These are phyloP conservation scores for Lumbricus terrestris DNA, from an alignment of 2,888 invertebrate species.

Conservation along the genomic window DNA sequence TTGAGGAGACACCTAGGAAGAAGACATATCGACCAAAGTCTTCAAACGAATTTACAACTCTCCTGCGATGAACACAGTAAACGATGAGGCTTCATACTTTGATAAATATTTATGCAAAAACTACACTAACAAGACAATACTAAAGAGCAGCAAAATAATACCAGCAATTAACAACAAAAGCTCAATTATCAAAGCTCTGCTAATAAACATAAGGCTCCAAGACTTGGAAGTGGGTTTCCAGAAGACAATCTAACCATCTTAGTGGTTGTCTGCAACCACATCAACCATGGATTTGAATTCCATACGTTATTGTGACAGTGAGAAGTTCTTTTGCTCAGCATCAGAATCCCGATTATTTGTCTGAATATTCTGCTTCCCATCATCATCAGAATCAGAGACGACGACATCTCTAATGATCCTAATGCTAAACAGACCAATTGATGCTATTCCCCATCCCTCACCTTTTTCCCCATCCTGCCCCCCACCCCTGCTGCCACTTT, in stretches of 20 bases:
- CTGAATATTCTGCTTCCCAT: neutral
- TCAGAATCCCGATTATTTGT: neutral
- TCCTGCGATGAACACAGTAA: neutral
- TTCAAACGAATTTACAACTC: neutral
- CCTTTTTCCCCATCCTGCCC: neutral
- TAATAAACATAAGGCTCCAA: neutral
- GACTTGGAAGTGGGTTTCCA: neutral
- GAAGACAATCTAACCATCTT: neutral
- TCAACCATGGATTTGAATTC: neutral
- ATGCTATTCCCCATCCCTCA: too few species aligned
- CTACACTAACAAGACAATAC: neutral
- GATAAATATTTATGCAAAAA: neutral
- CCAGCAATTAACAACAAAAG: neutral
- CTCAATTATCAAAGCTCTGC: neutral
- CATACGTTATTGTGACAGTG: neutral
- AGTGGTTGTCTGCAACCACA: neutral
- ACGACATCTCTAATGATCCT: neutral
- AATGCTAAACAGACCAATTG: neutral
- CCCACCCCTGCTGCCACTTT: too few species aligned
- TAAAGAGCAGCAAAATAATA: neutral
- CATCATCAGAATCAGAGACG: neutral
- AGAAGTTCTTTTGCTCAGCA: neutral
- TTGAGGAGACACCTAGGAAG: too few species aligned
- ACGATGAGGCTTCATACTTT: neutral
- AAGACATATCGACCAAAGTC: too few species aligned